Conservation (phyloP, 2,888 invertebrate species). For the Hypercompe scribonia region DNA sequence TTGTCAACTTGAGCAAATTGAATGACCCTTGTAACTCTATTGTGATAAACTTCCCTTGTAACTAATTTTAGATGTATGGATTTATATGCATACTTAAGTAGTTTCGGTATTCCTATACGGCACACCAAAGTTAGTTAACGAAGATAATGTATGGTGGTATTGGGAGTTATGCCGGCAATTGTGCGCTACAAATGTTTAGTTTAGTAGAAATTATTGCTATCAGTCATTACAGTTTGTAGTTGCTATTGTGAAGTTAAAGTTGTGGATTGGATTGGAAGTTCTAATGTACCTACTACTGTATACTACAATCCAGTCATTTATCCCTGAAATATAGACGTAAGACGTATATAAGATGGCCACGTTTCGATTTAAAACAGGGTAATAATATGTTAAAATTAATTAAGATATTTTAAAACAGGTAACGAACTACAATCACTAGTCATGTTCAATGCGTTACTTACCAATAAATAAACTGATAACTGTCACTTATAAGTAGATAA, state of each 20-base stretch:
- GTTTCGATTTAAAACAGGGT: too few relatives aligned
- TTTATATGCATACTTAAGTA: constrained; percentile 53
- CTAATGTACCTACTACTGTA: not conserved
- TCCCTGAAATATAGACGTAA: not conserved
- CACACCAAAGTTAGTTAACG: constrained; percentile 18
- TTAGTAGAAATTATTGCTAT: constrained; percentile 11
- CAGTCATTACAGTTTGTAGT: constrained; percentile 6
- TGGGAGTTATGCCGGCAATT: constrained; percentile 11
- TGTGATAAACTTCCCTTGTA: constrained; percentile 55
- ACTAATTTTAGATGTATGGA: constrained; percentile 49
- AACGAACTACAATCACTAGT: too few relatives aligned
- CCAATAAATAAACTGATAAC: too few relatives aligned
- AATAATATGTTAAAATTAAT: too few relatives aligned
- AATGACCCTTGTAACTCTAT: constrained; percentile 55
- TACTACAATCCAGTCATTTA: too few relatives aligned
- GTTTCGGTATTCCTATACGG: constrained; percentile 26
- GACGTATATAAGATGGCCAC: too few relatives aligned
- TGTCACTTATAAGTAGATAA: too few relatives aligned
- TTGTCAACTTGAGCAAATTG: constrained; percentile 57
- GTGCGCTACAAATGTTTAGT: constrained; percentile 9
- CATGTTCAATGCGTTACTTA: too few relatives aligned
- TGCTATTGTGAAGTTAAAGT: not conserved
- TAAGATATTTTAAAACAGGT: too few relatives aligned
- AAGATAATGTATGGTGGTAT: constrained; percentile 13
- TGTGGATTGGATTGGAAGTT: not conserved